Percentiles rank a stretch among this genome's conserved stretches.
phyloP scores from a whole-genome alignment of 2,113 vertebrate genomes.

The Empidonax traillii region DNA sequence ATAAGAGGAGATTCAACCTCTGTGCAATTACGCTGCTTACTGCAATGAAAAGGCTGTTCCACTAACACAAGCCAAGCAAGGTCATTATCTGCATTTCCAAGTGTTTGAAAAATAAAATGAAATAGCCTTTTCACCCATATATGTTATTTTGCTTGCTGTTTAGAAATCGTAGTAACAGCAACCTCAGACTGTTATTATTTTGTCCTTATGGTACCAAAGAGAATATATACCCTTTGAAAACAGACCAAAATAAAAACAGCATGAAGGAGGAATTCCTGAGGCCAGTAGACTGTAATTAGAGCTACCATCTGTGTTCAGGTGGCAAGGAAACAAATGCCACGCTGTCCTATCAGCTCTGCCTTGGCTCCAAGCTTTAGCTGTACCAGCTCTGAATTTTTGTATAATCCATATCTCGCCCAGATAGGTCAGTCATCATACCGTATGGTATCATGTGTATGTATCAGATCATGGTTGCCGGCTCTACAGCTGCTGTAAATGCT shows the following conservation, averaged over 20 bases:
- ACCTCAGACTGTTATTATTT: not conserved
- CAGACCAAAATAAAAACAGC: not conserved
- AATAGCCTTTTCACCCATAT: not conserved
- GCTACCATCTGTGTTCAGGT: not conserved
- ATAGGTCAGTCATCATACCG: not conserved
- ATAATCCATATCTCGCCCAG: not conserved
- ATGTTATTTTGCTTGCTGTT: not conserved
- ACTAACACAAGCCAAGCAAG: not conserved
- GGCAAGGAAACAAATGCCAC: not conserved
- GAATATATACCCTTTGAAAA: not conserved
- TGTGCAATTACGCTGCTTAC: not conserved
- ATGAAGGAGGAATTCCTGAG: not conserved
- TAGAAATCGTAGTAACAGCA: not conserved
- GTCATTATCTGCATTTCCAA: conserved; percentile 3
- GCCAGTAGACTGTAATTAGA: not conserved
- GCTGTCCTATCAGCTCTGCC: not conserved
- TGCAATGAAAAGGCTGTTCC: not conserved
- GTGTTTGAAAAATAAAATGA: not conserved
- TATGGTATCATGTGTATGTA: not conserved
- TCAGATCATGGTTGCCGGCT: not conserved
- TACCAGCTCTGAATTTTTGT: not conserved
- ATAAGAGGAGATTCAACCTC: not conserved
- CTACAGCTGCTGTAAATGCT: not conserved
- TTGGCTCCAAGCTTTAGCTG: not conserved
- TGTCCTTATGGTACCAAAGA: not conserved